Evolutionary conservation across 30 jellyfish, hydroid and myxozoan species (phyloP).

Genomic region (Turritopsis rubra): DNA sequence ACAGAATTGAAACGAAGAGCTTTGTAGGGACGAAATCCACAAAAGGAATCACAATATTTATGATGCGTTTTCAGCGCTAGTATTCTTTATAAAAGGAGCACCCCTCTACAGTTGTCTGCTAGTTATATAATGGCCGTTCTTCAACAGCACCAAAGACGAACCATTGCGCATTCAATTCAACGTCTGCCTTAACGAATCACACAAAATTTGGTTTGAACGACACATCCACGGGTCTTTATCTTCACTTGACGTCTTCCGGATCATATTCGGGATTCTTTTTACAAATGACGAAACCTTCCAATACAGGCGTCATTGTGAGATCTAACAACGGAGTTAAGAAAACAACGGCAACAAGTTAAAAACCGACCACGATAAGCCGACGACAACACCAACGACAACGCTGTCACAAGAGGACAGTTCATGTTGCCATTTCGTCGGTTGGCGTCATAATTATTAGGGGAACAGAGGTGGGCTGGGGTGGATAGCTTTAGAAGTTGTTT

Average conservation of each 20-base stretch:
- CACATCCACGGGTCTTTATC: background rate
- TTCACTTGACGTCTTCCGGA: constrained; percentile 52
- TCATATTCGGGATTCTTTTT: constrained; percentile 87
- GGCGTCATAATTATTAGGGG: too few species aligned
- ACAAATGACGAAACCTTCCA: constrained; percentile 93
- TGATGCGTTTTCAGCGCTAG: background rate
- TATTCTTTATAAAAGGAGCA: background rate
- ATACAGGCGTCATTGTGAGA: constrained; percentile 83
- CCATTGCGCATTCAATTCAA: background rate
- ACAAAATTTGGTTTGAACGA: background rate
- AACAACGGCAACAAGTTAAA: background rate
- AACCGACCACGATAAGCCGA: too few species aligned
- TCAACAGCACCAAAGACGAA: background rate
- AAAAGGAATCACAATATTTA: too few species aligned
- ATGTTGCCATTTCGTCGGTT: too few species aligned
- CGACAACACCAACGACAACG: too few species aligned
- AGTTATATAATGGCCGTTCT: background rate
- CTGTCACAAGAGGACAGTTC: too few species aligned
- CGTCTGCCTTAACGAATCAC: background rate
- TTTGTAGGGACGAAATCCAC: background rate
- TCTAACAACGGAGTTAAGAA: constrained; percentile 30
- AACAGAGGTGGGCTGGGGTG: too few species aligned
- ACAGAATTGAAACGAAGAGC: too few species aligned
- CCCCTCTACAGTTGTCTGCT: background rate
- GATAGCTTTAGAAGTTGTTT: too few species aligned